Base-by-base conservation (phyloP, 2,113 vertebrate species). In the Mesocricetus auratus region DNA sequence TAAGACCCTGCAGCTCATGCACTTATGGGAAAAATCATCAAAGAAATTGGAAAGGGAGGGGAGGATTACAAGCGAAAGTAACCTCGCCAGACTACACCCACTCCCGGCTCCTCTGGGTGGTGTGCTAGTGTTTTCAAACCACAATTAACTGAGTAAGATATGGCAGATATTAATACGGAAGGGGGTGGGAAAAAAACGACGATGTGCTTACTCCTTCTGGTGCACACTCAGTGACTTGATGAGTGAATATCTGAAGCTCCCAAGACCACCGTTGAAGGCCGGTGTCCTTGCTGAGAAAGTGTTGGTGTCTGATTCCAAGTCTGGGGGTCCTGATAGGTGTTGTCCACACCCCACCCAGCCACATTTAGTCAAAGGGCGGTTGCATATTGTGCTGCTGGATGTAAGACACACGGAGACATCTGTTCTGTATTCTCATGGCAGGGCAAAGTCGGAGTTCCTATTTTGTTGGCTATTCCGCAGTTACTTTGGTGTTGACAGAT, bases 1-100 rank as follows among this genome's bases (percentile, higher is more conserved):
- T 89, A 91, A 92, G 91, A 92, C 77, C 71, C 53, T 0, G 93
- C 86, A 78, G 93, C 81, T 91, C 75, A 11, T 4, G 50, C 95
- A 58, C 95, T 86, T 77, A 82, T 92, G 95, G 96, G 97, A 91
- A 97, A 98, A 96, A 88, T 75, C 96, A 95, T 95, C 75, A 94
- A 71, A 96, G 97, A 94, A 71, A 87, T 5, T 1, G 69, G 64
- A 39, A 73, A 77, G 71, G 33, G 45, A 73, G 79, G 42, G 75
- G n/a, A 89, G 82, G 90, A 87, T 96, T 91, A 95, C 86, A 86
- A 96, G 47, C 42, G 62, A 94, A 94, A 33, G 95, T 91, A 96
- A 86, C 96, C 95, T 93, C 88, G 8, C 86, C 2, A 36, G 39
- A 77, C 50, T 31, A 91, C 86, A 78, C 53, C 69, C 42, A 17